A percentile compares a stretch with the other conserved stretches of the same genome.
phyloP scores from a whole-genome alignment of 2,888 invertebrate species.

The Antheraea yamamai region DNA sequence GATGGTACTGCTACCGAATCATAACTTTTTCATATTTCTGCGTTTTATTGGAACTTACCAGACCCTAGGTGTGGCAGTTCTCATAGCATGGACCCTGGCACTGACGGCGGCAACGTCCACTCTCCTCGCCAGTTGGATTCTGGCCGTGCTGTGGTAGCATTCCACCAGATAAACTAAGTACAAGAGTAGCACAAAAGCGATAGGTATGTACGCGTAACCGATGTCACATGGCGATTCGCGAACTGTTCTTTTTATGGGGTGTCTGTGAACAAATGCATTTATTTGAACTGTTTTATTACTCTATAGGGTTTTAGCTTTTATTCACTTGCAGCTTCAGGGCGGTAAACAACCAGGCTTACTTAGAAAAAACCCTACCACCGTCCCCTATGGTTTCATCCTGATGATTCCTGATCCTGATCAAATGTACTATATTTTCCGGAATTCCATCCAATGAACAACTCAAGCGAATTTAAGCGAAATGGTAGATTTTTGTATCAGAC shows the following conservation, averaged over 20 bases:
- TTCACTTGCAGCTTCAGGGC: too few relatives aligned
- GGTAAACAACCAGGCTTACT: too few relatives aligned
- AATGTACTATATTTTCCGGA: neutral
- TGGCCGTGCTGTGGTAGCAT: conserved; percentile 90
- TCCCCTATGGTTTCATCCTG: too few relatives aligned
- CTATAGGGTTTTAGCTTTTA: too few relatives aligned
- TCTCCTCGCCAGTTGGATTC: conserved; percentile 84
- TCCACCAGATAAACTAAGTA: conserved; percentile 92
- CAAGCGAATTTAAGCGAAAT: too few relatives aligned
- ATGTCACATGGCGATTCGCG: conserved; percentile 90
- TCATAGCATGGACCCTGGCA: conserved; percentile 84
- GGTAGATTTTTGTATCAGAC: too few relatives aligned
- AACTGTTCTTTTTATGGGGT: conserved; percentile 83
- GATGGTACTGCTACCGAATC: too few relatives aligned
- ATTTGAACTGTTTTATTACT: neutral
- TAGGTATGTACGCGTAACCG: conserved; percentile 91
- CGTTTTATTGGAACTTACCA: conserved; percentile 76
- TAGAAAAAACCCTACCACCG: too few relatives aligned
- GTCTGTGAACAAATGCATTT: conserved; percentile 66
- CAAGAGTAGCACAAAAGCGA: conserved; percentile 89
- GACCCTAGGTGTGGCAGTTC: conserved; percentile 87
- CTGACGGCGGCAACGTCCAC: conserved; percentile 86
- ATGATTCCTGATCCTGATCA: too few relatives aligned
- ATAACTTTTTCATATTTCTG: too few relatives aligned
- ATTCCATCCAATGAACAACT: too few relatives aligned